Conservation (phyloP, 2,113 vertebrate genomes). For the Siniperca knerii region DNA sequence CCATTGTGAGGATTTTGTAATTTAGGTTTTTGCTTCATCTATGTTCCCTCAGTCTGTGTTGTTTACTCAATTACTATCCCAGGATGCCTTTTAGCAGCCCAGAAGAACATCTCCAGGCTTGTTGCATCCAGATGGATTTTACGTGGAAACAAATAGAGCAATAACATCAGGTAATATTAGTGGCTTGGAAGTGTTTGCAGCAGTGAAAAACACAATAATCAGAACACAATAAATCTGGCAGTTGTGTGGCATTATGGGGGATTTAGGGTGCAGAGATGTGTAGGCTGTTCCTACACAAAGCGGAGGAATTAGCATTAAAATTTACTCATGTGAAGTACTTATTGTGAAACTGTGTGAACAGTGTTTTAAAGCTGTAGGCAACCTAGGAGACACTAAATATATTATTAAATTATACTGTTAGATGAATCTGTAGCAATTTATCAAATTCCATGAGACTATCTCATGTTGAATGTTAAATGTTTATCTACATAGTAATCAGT, state of each 20-base stretch:
- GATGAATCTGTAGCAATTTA: background rate
- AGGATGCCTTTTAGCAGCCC: background rate
- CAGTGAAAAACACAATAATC: background rate
- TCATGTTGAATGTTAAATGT: background rate
- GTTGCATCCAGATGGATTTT: background rate
- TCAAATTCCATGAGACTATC: background rate
- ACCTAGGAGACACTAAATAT: background rate
- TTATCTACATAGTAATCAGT: background rate
- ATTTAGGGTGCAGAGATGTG: background rate
- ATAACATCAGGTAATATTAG: background rate
- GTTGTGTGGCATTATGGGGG: background rate
- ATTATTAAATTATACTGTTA: background rate
- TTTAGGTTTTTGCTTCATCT: slow-evolving; percentile 14
- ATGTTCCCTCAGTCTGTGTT: background rate
- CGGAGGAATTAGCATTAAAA: background rate
- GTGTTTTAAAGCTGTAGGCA: background rate
- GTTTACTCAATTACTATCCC: background rate
- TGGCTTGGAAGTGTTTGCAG: background rate
- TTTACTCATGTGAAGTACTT: background rate
- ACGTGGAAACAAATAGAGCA: background rate
- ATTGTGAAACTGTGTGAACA: background rate
- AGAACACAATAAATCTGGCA: background rate
- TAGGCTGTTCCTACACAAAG: background rate
- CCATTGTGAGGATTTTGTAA: background rate
- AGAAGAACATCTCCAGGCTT: background rate